Conservation (phyloP, 2,888 invertebrate species). For the Drosophila austrosaltans region DNA sequence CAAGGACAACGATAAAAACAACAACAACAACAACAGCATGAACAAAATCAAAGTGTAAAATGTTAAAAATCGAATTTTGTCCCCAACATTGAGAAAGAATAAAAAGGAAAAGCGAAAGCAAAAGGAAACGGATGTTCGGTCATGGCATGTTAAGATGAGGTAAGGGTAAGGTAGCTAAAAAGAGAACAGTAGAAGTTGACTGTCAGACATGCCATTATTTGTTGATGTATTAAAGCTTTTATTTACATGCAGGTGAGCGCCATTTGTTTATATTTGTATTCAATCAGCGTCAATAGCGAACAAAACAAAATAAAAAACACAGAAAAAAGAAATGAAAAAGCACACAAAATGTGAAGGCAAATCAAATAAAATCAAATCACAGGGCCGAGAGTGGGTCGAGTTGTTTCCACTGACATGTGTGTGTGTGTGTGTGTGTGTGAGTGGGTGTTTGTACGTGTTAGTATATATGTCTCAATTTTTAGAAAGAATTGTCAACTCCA, state of each 20-base stretch:
- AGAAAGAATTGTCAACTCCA: slow-evolving; percentile 30
- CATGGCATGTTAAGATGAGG: slow-evolving; percentile 9
- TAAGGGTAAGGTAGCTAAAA: slow-evolving; percentile 6
- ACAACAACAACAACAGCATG: slow-evolving; percentile 7
- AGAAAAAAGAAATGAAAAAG: slow-evolving; percentile 35
- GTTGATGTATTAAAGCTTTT: slow-evolving; percentile 73
- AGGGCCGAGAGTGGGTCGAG: slow-evolving; percentile 26
- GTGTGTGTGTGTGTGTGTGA: slow-evolving; percentile 23
- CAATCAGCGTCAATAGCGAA: slow-evolving; percentile 74
- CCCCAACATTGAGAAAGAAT: slow-evolving; percentile 28
- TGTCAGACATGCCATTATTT: slow-evolving; percentile 69
- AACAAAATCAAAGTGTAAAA: slow-evolving; percentile 63
- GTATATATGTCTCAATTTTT: slow-evolving; percentile 13
- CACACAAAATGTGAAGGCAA: slow-evolving; percentile 60
- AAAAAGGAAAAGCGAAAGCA: slow-evolving; percentile 26
- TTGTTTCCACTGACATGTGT: background rate
- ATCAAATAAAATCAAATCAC: slow-evolving; percentile 68
- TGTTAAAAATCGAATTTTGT: slow-evolving; percentile 77
- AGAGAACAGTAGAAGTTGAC: slow-evolving; percentile 15
- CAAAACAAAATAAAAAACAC: slow-evolving; percentile 32
- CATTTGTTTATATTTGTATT: slow-evolving; percentile 75
- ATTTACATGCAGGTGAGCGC: slow-evolving; percentile 71
- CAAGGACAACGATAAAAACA: slow-evolving; percentile 40
- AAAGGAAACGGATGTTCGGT: slow-evolving; percentile 48
- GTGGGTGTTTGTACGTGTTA: slow-evolving; percentile 12